phyloP scores from a whole-genome alignment of 1,140 invertebrate species.

The Drosophila serrata region DNA sequence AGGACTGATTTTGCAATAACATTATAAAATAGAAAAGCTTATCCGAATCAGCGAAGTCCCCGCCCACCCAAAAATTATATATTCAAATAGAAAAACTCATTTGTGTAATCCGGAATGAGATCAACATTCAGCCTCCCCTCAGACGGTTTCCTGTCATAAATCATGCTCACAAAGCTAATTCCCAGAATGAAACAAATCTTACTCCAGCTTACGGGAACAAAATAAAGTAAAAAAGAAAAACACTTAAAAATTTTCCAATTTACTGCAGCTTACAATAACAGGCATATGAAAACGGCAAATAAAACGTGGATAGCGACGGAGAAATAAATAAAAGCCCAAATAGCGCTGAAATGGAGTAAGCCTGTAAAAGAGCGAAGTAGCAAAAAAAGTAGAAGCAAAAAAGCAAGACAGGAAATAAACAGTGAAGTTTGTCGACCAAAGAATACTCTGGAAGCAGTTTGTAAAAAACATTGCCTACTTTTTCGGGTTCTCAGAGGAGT shows the following conservation, averaged over 20 bases:
- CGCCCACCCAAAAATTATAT: constrained; percentile 12
- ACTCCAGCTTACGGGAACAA: constrained; percentile 15
- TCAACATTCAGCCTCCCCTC: constrained; percentile 15
- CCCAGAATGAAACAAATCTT: constrained; percentile 57
- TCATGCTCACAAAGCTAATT: constrained; percentile 63
- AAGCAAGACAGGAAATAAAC: neutral
- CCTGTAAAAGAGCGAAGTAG: constrained; percentile 31
- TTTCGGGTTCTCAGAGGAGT: neutral
- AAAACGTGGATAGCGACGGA: constrained; percentile 12
- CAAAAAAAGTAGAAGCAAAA: constrained; percentile 10
- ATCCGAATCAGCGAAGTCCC: neutral
- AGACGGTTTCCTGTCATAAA: constrained; percentile 50
- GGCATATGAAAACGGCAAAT: constrained; percentile 57
- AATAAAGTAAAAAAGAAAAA: constrained; percentile 26
- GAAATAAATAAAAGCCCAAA: constrained; percentile 30
- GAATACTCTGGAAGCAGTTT: neutral
- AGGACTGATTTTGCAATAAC: neutral
- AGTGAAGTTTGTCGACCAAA: neutral
- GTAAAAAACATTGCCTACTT: neutral
- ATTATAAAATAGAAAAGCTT: constrained; percentile 7
- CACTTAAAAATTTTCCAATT: constrained; percentile 63
- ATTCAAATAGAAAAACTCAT: constrained; percentile 48
- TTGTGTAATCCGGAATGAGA: constrained; percentile 44
- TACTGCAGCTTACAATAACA: constrained; percentile 62
- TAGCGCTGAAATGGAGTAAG: constrained; percentile 16